Evolutionary conservation across 2,888 invertebrate genomes (phyloP), one percentile per base, ranked within the genome.

Genomic region (Drosophila mimetica): DNA sequence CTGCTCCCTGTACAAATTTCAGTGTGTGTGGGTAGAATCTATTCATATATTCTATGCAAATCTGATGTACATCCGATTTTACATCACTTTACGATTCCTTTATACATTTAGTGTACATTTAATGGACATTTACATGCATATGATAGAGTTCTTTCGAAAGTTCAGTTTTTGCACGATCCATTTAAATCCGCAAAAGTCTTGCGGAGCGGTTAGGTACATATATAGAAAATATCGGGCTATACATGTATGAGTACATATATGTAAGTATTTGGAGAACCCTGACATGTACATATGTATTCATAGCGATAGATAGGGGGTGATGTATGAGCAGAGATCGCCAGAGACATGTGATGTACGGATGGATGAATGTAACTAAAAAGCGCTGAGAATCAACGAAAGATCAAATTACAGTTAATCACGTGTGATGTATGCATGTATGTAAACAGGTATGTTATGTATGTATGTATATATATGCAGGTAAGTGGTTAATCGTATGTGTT

Each of bases 341-440:
- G 8, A 30, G 14, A 46, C 44, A 16, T 54, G 60, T 60, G 61
- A 61, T 61, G 61, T 61, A 61, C 63, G 46, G 37, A 30, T 60
- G 36, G 9, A 46, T 20, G n/a, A 11, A 66, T 60, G 34, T 9
- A 42, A 28, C 32, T 13, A 13, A 58, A 59, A 39, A 16, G 55
- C 20, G 20, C 13, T 16, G 41, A 22, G 5, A 58, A 32, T 59
- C 18, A 69, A 75, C 66, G 61, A 70, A 75, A 34, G 67, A 78
- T 65, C 72, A 75, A 64, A 79, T 76, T 69, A 74, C 46, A 14
- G 9, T 59, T 34, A 30, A 60, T 37, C 44, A 30, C 46, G 46
- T 60, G 60, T 36, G 58, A 47, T 55, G 71, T 60, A 71, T 71
- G 53, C 54, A 72, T 66, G 42, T 72, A 71, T 54, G 51, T 55